phyloP scores from a whole-genome alignment of 2,888 invertebrate species.

The Tromatobia lineatoria region DNA sequence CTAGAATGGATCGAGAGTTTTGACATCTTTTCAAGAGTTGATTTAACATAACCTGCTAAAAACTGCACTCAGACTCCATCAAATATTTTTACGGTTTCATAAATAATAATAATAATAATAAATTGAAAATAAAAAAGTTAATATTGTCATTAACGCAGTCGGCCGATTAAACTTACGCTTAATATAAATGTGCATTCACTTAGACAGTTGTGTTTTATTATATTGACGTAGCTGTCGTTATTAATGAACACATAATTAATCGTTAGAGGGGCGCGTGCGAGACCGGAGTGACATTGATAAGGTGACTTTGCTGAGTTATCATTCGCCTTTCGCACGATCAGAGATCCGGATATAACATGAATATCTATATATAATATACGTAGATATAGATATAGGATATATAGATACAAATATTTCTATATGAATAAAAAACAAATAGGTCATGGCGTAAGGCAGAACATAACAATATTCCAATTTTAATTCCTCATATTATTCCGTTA shows the following conservation, averaged over 20 bases:
- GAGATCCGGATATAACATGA: slow-evolving; percentile 23
- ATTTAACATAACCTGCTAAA: neutral
- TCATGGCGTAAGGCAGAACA: neutral
- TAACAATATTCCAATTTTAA: slow-evolving; percentile 7
- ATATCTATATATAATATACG: neutral
- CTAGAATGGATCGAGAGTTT: neutral
- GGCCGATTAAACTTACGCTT: neutral
- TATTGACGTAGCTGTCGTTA: slow-evolving; percentile 21
- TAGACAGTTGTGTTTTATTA: slow-evolving; percentile 3
- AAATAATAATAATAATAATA: neutral
- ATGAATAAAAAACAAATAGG: slow-evolving; percentile 22
- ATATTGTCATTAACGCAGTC: neutral
- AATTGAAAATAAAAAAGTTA: neutral
- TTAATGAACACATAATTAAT: slow-evolving; percentile 35
- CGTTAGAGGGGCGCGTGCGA: slow-evolving; percentile 17
- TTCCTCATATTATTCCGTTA: neutral
- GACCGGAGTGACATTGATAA: slow-evolving; percentile 31
- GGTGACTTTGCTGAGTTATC: slow-evolving; percentile 14
- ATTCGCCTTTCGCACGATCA: slow-evolving; percentile 25
- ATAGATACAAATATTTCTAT: neutral
- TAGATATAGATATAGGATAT: neutral
- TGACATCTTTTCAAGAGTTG: neutral
- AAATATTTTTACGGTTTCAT: neutral
- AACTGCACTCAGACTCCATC: neutral
- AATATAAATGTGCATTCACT: neutral